These are phyloP conservation scores for Takifugu rubripes DNA, from an alignment of 2,797 vertebrate genomes.

Conservation along the genomic window DNA sequence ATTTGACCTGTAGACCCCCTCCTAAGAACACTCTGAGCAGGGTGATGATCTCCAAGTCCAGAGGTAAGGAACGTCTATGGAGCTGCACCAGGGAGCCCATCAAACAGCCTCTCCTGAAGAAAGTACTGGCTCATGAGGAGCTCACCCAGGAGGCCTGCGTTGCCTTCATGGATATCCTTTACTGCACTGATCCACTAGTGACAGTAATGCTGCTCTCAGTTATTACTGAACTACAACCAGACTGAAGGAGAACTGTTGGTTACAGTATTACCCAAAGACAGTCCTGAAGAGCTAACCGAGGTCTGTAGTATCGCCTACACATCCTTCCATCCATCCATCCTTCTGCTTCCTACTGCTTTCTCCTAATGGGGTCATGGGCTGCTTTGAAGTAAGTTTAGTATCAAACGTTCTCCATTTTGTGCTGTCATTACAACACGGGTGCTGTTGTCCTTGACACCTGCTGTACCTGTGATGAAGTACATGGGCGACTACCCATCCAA, in stretches of 20 bases:
- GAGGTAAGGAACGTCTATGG: constrained; percentile 92
- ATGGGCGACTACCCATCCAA: constrained; percentile 98
- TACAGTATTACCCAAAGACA: too few species aligned
- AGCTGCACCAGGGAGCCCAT: constrained; percentile 91
- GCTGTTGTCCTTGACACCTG: constrained; percentile 74
- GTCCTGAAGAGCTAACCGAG: too few species aligned
- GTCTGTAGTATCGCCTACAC: neutral
- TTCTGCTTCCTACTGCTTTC: too few species aligned
- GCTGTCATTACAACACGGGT: too few species aligned
- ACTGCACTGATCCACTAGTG: neutral
- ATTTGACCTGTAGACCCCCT: constrained; percentile 72
- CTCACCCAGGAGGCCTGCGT: constrained; percentile 91
- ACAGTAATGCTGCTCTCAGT: neutral
- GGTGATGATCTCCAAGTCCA: constrained; percentile 90
- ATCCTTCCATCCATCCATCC: neutral
- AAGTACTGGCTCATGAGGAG: constrained; percentile 88
- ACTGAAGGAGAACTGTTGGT: too few species aligned
- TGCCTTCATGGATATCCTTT: constrained; percentile 93
- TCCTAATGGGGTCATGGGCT: too few species aligned
- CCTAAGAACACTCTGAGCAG: constrained; percentile 90
- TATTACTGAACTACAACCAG: neutral
- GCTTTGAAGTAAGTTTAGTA: too few species aligned
- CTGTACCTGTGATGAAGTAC: constrained; percentile 89
- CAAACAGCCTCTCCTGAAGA: constrained; percentile 93
- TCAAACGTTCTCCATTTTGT: too few species aligned